A percentile compares a stretch with the other conserved stretches of the same genome.
These are phyloP conservation scores for Hypena proboscidalis DNA, from an alignment of 2,888 invertebrate species.

Conservation along the genomic window DNA sequence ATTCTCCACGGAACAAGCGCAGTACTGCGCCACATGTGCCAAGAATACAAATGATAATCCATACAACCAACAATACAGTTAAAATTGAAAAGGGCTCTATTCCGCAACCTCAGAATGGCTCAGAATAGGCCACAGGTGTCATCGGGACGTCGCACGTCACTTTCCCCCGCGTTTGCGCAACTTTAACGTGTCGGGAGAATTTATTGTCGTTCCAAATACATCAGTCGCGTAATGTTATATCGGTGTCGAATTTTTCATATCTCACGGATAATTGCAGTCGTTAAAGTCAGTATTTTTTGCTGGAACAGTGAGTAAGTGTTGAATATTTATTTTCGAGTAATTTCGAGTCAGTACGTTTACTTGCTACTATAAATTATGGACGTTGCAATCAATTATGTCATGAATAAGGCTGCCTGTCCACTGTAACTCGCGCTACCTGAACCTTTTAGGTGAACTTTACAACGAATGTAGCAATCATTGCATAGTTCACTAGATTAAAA, in stretches of 20 bases:
- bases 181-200: slow-evolving; percentile 38
- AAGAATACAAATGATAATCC: slow-evolving; percentile 25
- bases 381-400: slow-evolving; percentile 1
- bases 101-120: slow-evolving; percentile 19
- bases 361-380: slow-evolving; percentile 10
- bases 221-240: slow-evolving; percentile 38
- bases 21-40: slow-evolving; percentile 12
- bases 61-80: slow-evolving; percentile 25
- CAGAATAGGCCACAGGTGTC: slow-evolving; percentile 41
- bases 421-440: background rate
- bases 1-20: slow-evolving; percentile 7
- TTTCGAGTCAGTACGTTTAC: slow-evolving; percentile 5
- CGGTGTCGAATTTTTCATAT: slow-evolving; percentile 36
- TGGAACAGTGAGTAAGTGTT: slow-evolving; percentile 13
- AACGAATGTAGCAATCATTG: too few relatives aligned
- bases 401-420: too few relatives aligned
- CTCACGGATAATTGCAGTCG: slow-evolving; percentile 28
- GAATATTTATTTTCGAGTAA: slow-evolving; percentile 8
- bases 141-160: slow-evolving; percentile 37
- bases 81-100: slow-evolving; percentile 31
- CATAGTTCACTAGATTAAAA: too few relatives aligned
- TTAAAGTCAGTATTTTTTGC: slow-evolving; percentile 27
- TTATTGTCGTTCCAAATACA: slow-evolving; percentile 41
- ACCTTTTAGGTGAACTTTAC: background rate
- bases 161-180: slow-evolving; percentile 53